phyloP scores from a whole-genome alignment of 2,797 vertebrate species.

The Ctenosaura bakeri region DNA sequence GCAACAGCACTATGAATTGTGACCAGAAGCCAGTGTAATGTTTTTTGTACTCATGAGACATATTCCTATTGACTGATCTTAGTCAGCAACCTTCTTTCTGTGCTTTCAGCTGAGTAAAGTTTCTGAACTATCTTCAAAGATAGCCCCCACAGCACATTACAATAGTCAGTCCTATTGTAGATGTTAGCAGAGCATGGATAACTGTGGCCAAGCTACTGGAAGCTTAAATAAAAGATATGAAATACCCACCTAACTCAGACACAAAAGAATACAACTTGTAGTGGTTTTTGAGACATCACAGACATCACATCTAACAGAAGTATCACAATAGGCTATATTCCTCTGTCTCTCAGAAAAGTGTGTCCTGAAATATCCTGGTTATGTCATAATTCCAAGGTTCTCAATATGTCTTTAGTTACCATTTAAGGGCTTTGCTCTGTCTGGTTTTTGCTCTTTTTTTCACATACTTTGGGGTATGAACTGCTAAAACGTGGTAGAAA shows the following conservation, averaged over 20 bases:
- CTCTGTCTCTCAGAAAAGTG: not conserved
- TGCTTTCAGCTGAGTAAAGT: not conserved
- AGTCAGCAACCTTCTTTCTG: not conserved
- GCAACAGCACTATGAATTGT: not conserved
- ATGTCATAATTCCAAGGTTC: not conserved
- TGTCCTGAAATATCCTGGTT: not conserved
- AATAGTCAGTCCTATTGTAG: not conserved
- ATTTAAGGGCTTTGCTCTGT: not conserved
- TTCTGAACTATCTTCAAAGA: constrained; percentile 1
- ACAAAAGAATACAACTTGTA: not conserved
- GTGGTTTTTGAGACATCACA: not conserved
- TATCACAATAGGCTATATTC: not conserved
- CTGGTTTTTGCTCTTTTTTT: too few species aligned
- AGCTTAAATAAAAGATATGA: not conserved
- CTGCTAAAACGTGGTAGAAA: too few species aligned
- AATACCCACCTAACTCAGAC: not conserved
- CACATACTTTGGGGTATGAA: too few species aligned
- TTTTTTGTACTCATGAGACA: not conserved
- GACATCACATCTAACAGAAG: not conserved
- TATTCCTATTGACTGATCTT: not conserved
- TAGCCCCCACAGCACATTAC: not conserved
- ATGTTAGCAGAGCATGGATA: not conserved
- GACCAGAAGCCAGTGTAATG: not conserved
- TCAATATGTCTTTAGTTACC: not conserved
- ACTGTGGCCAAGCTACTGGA: not conserved